Evolutionary conservation across 1,140 invertebrate genomes (phyloP).

Genomic region (Thereuonema tuberculata): DNA sequence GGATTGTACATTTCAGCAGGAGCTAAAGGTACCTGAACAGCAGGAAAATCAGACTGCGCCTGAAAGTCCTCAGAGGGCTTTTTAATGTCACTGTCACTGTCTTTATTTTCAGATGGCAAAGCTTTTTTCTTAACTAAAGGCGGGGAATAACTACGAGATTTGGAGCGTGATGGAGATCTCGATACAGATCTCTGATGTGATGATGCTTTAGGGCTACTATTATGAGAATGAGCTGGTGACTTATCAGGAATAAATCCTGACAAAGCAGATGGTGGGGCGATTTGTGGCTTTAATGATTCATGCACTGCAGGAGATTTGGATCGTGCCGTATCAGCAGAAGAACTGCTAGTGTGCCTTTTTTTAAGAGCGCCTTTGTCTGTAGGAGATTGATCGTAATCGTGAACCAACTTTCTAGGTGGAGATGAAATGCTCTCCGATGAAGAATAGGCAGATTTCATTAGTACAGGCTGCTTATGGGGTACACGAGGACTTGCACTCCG

Average conservation of each 20-base stretch:
- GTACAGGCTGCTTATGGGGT: background rate
- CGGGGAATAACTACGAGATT: background rate
- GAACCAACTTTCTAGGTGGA: background rate
- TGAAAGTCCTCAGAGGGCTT: no score
- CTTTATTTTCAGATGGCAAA: background rate
- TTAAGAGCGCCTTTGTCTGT: background rate
- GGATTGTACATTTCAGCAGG: background rate
- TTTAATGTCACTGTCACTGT: background rate
- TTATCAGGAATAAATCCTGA: background rate
- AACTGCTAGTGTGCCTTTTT: background rate
- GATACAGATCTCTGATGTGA: no score
- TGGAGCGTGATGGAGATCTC: background rate
- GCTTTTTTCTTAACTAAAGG: background rate
- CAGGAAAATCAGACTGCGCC: background rate
- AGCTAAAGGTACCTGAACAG: background rate
- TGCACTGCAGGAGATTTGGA: background rate
- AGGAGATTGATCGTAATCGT: background rate
- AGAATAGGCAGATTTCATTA: background rate
- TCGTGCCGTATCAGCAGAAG: background rate
- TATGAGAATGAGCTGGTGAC: background rate
- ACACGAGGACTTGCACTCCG: background rate
- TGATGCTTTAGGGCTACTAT: no score
- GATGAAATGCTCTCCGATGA: background rate
- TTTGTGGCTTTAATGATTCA: background rate
- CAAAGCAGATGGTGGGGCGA: background rate